phyloP scores from a whole-genome alignment of 2,888 invertebrate genomes.

The Lepidochrysops patricia region DNA sequence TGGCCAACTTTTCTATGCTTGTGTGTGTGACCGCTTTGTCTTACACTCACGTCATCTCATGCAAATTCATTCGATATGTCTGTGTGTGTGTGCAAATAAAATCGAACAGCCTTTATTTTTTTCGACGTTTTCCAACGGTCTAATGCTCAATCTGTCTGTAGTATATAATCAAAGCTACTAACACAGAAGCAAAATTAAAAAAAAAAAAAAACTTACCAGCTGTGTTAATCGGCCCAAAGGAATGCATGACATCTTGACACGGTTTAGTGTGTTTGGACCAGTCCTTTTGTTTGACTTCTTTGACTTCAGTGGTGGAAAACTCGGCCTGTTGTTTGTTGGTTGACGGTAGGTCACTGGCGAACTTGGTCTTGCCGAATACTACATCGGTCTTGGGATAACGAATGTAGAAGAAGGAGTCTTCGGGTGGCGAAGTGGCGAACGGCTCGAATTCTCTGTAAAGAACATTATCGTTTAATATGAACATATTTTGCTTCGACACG shows the following conservation, averaged over 20 bases:
- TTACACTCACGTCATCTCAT: no score
- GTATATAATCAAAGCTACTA: no score
- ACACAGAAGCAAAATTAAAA: no score
- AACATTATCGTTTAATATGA: slow-evolving; percentile 18
- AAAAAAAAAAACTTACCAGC: slow-evolving; percentile 40
- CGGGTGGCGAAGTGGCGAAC: slow-evolving; percentile 79
- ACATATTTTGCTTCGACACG: no score
- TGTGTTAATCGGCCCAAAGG: slow-evolving; percentile 59
- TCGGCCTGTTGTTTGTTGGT: slow-evolving; percentile 36
- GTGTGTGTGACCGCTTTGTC: no score
- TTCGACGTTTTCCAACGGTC: no score
- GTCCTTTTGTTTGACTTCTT: slow-evolving; percentile 52
- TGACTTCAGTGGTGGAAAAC: slow-evolving; percentile 39
- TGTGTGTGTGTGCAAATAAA: no score
- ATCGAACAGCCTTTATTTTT: no score
- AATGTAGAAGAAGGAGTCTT: slow-evolving; percentile 82
- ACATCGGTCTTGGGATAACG: slow-evolving; percentile 73
- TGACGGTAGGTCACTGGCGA: slow-evolving; percentile 36
- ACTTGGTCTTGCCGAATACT: slow-evolving; percentile 47
- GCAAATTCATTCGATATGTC: no score
- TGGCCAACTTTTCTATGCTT: no score
- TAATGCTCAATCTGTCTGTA: no score
- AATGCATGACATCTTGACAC: slow-evolving; percentile 77
- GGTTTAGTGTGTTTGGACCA: slow-evolving; percentile 80
- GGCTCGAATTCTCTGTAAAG: slow-evolving; percentile 62